Percentiles rank a stretch among this genome's conserved stretches.
Evolutionary conservation across 2,888 invertebrate species (phyloP).

Genomic region (Cerceris rybyensis): DNA sequence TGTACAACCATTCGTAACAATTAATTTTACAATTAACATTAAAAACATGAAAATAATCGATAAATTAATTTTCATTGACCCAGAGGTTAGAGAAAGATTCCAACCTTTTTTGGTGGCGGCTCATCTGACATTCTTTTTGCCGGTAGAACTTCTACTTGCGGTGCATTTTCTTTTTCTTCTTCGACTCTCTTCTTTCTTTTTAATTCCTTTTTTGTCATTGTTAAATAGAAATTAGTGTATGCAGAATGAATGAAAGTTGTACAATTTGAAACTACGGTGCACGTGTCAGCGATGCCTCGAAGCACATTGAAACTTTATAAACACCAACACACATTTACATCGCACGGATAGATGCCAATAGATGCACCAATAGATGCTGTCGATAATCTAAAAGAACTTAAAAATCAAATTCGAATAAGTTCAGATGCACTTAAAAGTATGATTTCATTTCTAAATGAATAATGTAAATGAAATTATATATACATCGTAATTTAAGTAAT

Average conservation of each 20-base stretch:
- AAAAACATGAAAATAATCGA: not conserved
- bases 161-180: slow-evolving; percentile 54
- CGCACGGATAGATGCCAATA: too few species aligned
- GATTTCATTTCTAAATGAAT: too few species aligned
- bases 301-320: too few species aligned
- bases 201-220: slow-evolving; percentile 41
- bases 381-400: too few species aligned
- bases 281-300: too few species aligned
- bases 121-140: slow-evolving; percentile 89
- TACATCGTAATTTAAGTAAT: too few species aligned
- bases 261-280: not conserved
- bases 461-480: too few species aligned
- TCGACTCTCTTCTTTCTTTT: slow-evolving; percentile 67
- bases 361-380: too few species aligned
- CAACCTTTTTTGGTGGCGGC: slow-evolving; percentile 87
- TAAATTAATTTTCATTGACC: not conserved
- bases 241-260: not conserved
- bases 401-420: too few species aligned
- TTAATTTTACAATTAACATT: not conserved
- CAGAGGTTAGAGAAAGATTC: slow-evolving; percentile 35
- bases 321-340: too few species aligned
- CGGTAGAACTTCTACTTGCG: slow-evolving; percentile 74
- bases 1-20: not conserved
- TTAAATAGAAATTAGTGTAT: not conserved
- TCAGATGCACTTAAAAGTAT: too few species aligned